Evolutionary conservation across 1,140 invertebrate genomes (phyloP).

Genomic region (Apis cerana): DNA sequence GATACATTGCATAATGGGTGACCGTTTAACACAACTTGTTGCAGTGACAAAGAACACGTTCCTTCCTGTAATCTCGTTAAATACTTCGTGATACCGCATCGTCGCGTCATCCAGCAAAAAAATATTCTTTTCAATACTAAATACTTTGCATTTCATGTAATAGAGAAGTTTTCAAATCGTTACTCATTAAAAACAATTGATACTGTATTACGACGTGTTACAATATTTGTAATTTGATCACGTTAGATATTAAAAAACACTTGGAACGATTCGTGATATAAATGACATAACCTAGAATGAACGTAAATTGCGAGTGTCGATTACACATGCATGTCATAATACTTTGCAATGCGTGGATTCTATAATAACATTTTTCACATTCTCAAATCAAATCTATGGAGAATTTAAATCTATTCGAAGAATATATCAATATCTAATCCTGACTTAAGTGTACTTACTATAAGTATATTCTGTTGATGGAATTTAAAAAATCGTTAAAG

Average conservation of each 20-base stretch:
- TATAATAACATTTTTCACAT: too few species aligned
- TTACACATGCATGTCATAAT: too few species aligned
- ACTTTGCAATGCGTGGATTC: too few species aligned
- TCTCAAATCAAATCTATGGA: too few species aligned
- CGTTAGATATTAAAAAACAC: not conserved
- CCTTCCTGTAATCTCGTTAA: conserved; percentile 29
- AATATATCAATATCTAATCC: too few species aligned
- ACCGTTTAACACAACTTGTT: conserved; percentile 33
- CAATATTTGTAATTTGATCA: not conserved
- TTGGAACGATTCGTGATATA: not conserved
- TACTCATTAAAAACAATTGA: not conserved
- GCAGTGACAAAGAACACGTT: conserved; percentile 29
- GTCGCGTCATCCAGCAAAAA: not conserved
- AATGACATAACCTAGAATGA: too few species aligned
- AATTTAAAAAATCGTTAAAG: not conserved
- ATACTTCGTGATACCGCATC: not conserved
- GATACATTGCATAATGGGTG: conserved; percentile 25
- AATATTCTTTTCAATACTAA: not conserved
- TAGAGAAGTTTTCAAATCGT: too few species aligned
- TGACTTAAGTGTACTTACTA: too few species aligned
- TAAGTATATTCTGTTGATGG: too few species aligned
- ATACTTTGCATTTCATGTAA: not conserved
- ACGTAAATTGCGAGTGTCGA: too few species aligned
- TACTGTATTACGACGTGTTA: not conserved
- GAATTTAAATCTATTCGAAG: too few species aligned